Percentiles rank a stretch among this genome's conserved stretches.
Conservation (phyloP, 2,888 invertebrate genomes). For the Drosophila macrothrix region DNA sequence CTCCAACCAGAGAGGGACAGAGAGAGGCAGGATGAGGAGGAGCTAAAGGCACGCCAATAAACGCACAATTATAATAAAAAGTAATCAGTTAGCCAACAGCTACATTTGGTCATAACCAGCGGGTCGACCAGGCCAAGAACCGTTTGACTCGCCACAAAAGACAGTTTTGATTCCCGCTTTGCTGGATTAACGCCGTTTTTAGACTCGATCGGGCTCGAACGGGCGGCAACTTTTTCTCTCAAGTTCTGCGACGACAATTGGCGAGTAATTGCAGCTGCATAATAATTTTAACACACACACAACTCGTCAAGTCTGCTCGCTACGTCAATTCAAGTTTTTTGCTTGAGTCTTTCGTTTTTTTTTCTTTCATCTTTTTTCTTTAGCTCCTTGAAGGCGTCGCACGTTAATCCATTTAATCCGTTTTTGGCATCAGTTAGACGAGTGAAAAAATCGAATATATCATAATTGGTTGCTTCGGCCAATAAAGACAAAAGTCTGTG, state of each 20-base stretch:
- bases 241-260: conserved; percentile 67
- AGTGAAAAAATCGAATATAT: conserved; percentile 48
- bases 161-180: neutral
- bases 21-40: neutral
- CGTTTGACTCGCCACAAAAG: conserved; percentile 33
- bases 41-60: conserved; percentile 73
- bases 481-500: conserved; percentile 25
- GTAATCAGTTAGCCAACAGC: conserved; percentile 73
- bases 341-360: conserved; percentile 52
- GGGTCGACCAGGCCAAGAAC: conserved; percentile 46
- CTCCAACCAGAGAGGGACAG: neutral
- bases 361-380: conserved; percentile 12
- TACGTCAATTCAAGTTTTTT: conserved; percentile 71
- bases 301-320: conserved; percentile 43
- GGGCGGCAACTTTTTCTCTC: conserved; percentile 61
- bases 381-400: conserved; percentile 43
- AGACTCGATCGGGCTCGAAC: conserved; percentile 23
- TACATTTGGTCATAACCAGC: conserved; percentile 70
- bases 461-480: conserved; percentile 51
- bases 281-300: conserved; percentile 62
- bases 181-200: conserved; percentile 70
- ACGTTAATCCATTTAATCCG: conserved; percentile 75
- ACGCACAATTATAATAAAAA: conserved; percentile 84
- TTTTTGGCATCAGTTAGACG: conserved; percentile 65
- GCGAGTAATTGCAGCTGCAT: conserved; percentile 84